phyloP scores from a whole-genome alignment of 2,797 vertebrate species.

The Phrynocephalus forsythii region DNA sequence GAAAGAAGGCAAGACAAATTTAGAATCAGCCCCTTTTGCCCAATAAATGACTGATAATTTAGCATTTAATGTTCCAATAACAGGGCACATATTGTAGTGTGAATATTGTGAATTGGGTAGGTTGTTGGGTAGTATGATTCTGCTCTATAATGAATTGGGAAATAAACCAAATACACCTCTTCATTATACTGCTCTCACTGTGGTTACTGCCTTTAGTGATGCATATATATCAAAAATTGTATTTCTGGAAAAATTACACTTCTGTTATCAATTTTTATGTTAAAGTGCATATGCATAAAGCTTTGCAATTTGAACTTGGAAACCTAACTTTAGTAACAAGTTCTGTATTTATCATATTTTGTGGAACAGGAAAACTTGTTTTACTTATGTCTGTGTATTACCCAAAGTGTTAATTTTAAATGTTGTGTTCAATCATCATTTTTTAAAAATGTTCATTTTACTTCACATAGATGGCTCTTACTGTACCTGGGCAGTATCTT shows the following conservation, averaged over 20 bases:
- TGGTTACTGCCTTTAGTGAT: neutral
- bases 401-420: neutral
- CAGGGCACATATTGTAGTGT: conserved; percentile 74
- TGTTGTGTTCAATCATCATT: neutral
- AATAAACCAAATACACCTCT: conserved; percentile 33
- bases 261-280: neutral
- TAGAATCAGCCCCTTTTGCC: conserved; percentile 1
- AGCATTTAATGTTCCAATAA: conserved; percentile 73
- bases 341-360: neutral
- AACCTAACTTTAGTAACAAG: neutral
- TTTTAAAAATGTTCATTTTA: conserved; percentile 40
- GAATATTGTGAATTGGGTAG: conserved; percentile 67
- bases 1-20: neutral
- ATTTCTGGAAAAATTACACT: conserved; percentile 3
- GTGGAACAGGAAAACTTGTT: neutral
- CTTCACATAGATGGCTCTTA: conserved; percentile 25
- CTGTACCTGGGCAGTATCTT: neutral
- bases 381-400: neutral
- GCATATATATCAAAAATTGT: neutral
- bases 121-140: conserved; percentile 59
- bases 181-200: conserved; percentile 1
- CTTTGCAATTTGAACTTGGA: neutral
- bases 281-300: neutral
- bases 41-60: conserved; percentile 41
- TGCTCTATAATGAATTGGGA: conserved; percentile 45